These are phyloP conservation scores for Vannuccia rotundouncinata DNA, from an alignment of 2,888 invertebrate genomes.

Conservation along the genomic window DNA sequence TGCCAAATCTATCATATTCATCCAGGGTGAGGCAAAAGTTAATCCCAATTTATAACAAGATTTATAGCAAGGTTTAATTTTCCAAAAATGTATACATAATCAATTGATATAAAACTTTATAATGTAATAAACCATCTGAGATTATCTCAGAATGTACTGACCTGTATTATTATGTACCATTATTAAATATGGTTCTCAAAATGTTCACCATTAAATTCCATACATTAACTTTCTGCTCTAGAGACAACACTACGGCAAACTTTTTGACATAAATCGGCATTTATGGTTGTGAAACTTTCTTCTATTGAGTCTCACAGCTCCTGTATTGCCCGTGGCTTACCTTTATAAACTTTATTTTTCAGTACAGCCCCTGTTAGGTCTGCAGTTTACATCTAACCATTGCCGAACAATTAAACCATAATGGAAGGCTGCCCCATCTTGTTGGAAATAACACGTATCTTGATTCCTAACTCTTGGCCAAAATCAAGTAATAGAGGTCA, in stretches of 20 bases:
- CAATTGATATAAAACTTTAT: no score
- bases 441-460: background rate
- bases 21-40: no score
- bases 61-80: no score
- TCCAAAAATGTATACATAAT: no score
- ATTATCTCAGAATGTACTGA: no score
- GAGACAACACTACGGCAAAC: background rate
- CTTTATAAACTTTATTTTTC: background rate
- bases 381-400: background rate
- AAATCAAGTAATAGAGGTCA: background rate
- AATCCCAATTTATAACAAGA: no score
- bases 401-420: background rate
- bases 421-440: background rate
- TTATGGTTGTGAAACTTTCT: background rate
- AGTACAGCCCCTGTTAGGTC: background rate
- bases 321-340: background rate
- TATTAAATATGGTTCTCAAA: no score
- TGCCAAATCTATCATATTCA: no score
- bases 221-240: background rate
- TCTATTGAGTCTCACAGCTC: background rate
- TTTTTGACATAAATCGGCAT: background rate
- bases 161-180: no score
- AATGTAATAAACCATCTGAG: no score
- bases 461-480: background rate
- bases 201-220: background rate